These are phyloP conservation scores for Thermophis baileyi DNA, from an alignment of 2,113 vertebrate species.

Conservation along the genomic window DNA sequence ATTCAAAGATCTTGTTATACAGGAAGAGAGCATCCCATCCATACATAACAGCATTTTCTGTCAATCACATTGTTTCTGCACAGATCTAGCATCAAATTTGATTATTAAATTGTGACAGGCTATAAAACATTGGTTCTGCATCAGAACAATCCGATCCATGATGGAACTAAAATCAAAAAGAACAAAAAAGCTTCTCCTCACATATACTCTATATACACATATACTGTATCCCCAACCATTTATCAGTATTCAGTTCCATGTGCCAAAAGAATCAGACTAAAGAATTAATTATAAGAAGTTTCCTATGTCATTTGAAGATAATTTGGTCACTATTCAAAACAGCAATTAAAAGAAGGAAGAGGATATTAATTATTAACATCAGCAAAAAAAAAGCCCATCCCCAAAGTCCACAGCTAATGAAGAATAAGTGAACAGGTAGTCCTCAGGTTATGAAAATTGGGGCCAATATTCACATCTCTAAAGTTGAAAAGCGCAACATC, in stretches of 20 bases:
- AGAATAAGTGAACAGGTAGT: neutral
- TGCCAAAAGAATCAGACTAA: neutral
- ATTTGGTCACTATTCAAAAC: neutral
- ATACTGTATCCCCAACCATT: neutral
- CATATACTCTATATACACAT: neutral
- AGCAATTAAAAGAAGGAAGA: neutral
- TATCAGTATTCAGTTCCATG: neutral
- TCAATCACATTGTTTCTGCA: constrained; percentile 63
- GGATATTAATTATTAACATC: neutral
- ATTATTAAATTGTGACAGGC: constrained; percentile 64
- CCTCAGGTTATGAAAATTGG: neutral
- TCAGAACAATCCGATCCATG: constrained; percentile 52
- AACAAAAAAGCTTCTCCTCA: constrained; percentile 12
- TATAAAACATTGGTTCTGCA: constrained; percentile 60
- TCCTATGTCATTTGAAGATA: neutral
- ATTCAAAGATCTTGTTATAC: constrained; percentile 62
- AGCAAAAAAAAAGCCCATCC: neutral
- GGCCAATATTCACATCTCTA: neutral
- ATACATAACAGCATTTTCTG: constrained; percentile 60
- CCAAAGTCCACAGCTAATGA: neutral
- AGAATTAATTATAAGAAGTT: neutral
- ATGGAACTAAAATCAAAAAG: constrained; percentile 44
- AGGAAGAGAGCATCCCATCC: constrained; percentile 57
- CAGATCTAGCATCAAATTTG: constrained; percentile 60
- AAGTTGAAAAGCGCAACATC: neutral